Base-by-base conservation (phyloP, 2,797 vertebrate genomes). In the Pipistrellus nathusii region DNA sequence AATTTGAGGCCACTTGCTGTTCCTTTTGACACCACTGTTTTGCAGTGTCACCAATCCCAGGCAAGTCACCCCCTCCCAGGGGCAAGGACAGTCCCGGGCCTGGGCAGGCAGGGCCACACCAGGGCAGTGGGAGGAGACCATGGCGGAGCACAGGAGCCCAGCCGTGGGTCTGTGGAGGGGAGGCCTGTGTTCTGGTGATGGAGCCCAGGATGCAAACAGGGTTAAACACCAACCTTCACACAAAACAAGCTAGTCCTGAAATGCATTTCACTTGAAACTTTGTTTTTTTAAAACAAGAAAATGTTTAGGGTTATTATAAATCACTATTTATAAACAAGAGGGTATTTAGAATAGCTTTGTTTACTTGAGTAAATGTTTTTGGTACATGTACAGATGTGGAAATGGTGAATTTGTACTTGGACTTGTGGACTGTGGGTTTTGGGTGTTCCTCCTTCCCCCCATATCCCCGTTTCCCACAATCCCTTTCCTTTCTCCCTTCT, bases 281-380 rank as follows among this genome's bases (percentile, higher is more conserved):
- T 53, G 51, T 51, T 90, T 90, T 71, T 72, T n/a, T 4, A 81
- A 51, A 51, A 32, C n/a, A 78, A 88, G 57, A 68, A 93, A 87
- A 66, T n/a, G 76, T 88, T 76, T 87, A 69, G 68, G 64, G 35
- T 88, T 91, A 85, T 75, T 93, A 76, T 77, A 91, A 96, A 75
- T 94, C 77, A 93, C 0, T 95, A 96, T 96, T 97, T 96, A 97
- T 95, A 83, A 92, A 46, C 15, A 85, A 88, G 76, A 91, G 71
- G 91, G 18, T 93, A 94, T 78, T 93, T 94, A 95, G 90, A 88
- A 41, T 80, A 83, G 66, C 76, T 95, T 76, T 94, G 66, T 92
- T 95, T 85, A 87, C 64, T 82, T 90, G 53, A 94, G 94, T 95
- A 96, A 95, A 95, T 87, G 51, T 78, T 95, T 96, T 77, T 35